Base-by-base conservation (phyloP, 1,140 invertebrate genomes). In the Heliothis virescens region DNA sequence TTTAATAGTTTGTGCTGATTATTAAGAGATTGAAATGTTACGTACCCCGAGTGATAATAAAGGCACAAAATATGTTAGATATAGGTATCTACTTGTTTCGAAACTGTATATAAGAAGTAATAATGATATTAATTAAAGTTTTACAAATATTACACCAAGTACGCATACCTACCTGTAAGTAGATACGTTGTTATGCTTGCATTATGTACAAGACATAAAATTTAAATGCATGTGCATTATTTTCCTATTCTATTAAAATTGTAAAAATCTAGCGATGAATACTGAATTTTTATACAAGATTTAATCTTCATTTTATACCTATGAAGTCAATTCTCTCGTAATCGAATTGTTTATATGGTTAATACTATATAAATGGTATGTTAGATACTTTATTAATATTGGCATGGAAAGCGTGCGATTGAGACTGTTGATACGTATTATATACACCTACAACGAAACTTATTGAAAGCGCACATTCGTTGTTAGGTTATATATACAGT, bases 311-410 rank as follows among this genome's bases (percentile, higher is more conserved):
- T 90, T 86, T 85, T 91, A 86, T 89, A 90, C 90, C 87, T 89
- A 91, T 88, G 85, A 89, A 83, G 91, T 94, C 92, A 93, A 94
- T 93, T 94, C 83, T 94, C 86, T 89, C 82, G 78, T 90, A 90
- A 90, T 86, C 86, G 82, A 90, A 82, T 87, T 73, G 82, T 84
- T 89, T 92, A 87, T 90, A 87, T 87, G 83, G 79, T 80, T 82
- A 82, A 82, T 72, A 80, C 57, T 82, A 88, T 88, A 89, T 85
- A 83, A 81, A 84, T 84, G 79, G 80, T 85, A 86, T 84, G 85
- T 55, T 62, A 79, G 34, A 73, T 62, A 73, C 69, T 73, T 79
- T 83, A 87, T 87, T 86, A 78, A 85, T 83, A 86, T 86, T 85
- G 81, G 83, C 83, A 85, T 85, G 84, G 84, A 65, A 87, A 88